A percentile compares a stretch with the other conserved stretches of the same genome.
Evolutionary conservation across 2,797 vertebrate genomes (phyloP).

Genomic region (Synanceia verrucosa): DNA sequence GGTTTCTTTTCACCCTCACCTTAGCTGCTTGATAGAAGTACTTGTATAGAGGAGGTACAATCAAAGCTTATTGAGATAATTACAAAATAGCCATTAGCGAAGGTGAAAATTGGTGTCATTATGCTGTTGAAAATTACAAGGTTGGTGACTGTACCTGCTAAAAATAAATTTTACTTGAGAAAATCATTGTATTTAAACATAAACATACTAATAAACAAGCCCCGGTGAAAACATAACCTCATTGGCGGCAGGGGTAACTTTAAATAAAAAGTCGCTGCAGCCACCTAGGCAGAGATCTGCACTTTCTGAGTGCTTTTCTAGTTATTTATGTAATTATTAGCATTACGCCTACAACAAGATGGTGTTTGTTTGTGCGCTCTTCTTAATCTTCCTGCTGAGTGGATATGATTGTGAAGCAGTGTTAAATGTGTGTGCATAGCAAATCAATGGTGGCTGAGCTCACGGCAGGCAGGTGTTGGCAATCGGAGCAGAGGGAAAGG

Average conservation of each 20-base stretch:
- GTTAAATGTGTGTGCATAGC: not conserved
- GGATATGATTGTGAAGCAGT: not conserved
- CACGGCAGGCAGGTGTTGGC: too few species aligned
- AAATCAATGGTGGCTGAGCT: not conserved
- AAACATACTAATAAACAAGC: too few species aligned
- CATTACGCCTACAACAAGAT: too few species aligned
- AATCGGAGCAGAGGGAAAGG: not conserved
- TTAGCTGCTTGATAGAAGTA: slow-evolving; percentile 28
- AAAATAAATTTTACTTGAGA: slow-evolving; percentile 20
- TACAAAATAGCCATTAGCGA: slow-evolving; percentile 50
- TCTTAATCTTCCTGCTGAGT: not conserved
- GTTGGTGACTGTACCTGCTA: not conserved
- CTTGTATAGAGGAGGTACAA: slow-evolving; percentile 52
- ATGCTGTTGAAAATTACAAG: slow-evolving; percentile 52
- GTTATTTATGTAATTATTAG: too few species aligned
- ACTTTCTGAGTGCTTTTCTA: too few species aligned
- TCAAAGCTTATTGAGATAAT: slow-evolving; percentile 70
- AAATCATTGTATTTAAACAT: slow-evolving; percentile 7
- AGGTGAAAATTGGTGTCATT: slow-evolving; percentile 54
- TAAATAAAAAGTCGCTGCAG: too few species aligned
- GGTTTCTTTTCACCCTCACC: slow-evolving; percentile 31
- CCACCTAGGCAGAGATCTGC: too few species aligned
- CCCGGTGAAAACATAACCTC: too few species aligned
- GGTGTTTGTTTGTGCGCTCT: not conserved
- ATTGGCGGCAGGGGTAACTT: too few species aligned